A percentile compares a stretch with the other conserved stretches of the same genome.
phyloP scores from a whole-genome alignment of 2,888 invertebrate genomes.

The Spatulosminthurus flaviceps region DNA sequence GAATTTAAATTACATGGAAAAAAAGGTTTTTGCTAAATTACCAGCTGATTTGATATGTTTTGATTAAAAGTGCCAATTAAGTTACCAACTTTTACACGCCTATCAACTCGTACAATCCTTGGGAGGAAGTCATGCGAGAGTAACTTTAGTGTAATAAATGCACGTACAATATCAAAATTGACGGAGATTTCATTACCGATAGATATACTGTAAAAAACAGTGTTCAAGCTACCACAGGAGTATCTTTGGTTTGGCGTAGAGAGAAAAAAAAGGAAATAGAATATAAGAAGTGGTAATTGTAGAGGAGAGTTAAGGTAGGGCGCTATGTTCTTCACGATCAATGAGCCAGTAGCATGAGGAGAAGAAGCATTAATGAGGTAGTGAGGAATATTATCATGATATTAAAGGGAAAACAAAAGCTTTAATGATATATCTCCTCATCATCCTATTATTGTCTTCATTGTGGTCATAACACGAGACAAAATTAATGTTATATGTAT shows the following conservation, averaged over 20 bases:
- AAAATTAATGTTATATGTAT: background rate
- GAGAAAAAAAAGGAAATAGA: background rate
- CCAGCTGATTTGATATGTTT: too few relatives aligned
- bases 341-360: conserved; percentile 17
- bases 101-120: too few relatives aligned
- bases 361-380: conserved; percentile 1
- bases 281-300: background rate
- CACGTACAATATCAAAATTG: background rate
- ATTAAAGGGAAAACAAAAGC: conserved; percentile 21
- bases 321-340: background rate
- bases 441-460: conserved; percentile 16
- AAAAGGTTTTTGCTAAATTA: too few relatives aligned
- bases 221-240: background rate
- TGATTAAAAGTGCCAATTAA: too few relatives aligned
- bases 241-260: background rate
- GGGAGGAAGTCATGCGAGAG: too few relatives aligned
- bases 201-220: background rate
- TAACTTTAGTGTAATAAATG: too few relatives aligned
- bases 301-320: conserved; percentile 7
- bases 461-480: background rate
- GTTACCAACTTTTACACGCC: too few relatives aligned
- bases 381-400: conserved; percentile 21
- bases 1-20: too few relatives aligned
- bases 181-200: background rate
- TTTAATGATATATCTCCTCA: conserved; percentile 5